Evolutionary conservation across 2,888 invertebrate genomes (phyloP).

Genomic region (Catocala sponsa): DNA sequence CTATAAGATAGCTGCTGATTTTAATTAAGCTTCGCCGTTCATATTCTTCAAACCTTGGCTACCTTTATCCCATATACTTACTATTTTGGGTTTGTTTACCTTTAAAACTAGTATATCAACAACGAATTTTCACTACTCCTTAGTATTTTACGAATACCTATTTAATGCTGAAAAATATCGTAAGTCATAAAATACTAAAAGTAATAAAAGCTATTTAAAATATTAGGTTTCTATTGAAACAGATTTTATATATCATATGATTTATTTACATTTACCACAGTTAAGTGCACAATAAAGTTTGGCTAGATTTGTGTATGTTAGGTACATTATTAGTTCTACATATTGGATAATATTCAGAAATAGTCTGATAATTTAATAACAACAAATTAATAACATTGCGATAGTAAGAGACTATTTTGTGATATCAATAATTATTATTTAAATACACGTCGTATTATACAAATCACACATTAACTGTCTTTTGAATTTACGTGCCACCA

Average conservation of each 20-base stretch:
- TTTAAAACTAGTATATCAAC: too few relatives aligned
- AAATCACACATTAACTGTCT: constrained; percentile 30
- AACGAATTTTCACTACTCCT: too few relatives aligned
- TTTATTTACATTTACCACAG: constrained; percentile 63
- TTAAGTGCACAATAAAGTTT: constrained; percentile 64
- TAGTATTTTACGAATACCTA: too few relatives aligned
- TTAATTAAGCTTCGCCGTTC: too few relatives aligned
- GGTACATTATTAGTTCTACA: constrained; percentile 65
- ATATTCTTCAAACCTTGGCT: too few relatives aligned
- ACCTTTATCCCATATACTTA: too few relatives aligned
- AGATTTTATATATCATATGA: neutral
- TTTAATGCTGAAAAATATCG: too few relatives aligned
- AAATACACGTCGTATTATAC: constrained; percentile 5
- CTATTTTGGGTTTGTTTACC: too few relatives aligned
- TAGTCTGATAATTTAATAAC: constrained; percentile 52
- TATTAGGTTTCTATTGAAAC: neutral
- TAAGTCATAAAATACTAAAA: too few relatives aligned
- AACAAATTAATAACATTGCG: neutral
- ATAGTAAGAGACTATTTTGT: neutral
- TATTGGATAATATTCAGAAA: constrained; percentile 60
- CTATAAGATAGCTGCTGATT: too few relatives aligned
- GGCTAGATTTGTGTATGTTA: constrained; percentile 65
- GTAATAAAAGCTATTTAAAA: too few relatives aligned
- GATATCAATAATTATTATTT: constrained; percentile 5
- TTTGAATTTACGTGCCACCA: constrained; percentile 52